Percentiles rank a stretch among this genome's conserved stretches.
Evolutionary conservation across 2,888 invertebrate genomes (phyloP).

Genomic region (Metellina segmentata): DNA sequence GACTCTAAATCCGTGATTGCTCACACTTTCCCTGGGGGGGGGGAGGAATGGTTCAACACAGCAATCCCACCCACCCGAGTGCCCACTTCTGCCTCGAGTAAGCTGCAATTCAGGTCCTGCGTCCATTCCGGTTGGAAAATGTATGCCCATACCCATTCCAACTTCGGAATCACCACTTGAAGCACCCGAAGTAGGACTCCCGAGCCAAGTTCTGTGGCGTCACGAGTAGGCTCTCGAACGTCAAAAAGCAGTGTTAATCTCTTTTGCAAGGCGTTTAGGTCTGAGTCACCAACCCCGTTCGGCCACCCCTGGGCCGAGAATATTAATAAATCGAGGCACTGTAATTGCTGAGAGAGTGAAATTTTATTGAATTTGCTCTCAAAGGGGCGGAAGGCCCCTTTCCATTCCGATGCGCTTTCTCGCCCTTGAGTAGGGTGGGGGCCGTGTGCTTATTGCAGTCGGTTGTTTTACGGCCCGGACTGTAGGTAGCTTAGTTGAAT

Average conservation of each 20-base stretch:
- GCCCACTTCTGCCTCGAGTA: no score
- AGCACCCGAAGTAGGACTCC: no score
- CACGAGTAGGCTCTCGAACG: neutral
- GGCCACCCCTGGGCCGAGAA: neutral
- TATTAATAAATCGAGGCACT: slow-evolving; percentile 59
- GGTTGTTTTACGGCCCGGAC: no score
- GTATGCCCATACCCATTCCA: no score
- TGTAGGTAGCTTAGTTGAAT: no score
- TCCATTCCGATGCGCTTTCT: neutral
- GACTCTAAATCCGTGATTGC: neutral
- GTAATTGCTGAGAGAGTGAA: slow-evolving; percentile 50
- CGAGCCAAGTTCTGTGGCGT: neutral
- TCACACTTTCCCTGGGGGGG: neutral
- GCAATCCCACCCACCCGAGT: neutral
- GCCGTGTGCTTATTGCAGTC: no score
- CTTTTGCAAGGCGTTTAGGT: neutral
- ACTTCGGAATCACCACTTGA: no score
- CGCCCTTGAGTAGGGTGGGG: no score
- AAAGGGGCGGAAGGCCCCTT: neutral
- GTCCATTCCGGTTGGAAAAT: no score
- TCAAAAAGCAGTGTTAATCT: slow-evolving; percentile 12
- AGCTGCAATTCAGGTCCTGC: no score
- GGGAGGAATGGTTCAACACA: neutral
- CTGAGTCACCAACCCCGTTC: slow-evolving; percentile 26
- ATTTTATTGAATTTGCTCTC: slow-evolving; percentile 53